Evolutionary conservation across 2,797 vertebrate species (phyloP), one percentile per base, ranked within the genome.

Genomic region (Xerus rutilus): DNA sequence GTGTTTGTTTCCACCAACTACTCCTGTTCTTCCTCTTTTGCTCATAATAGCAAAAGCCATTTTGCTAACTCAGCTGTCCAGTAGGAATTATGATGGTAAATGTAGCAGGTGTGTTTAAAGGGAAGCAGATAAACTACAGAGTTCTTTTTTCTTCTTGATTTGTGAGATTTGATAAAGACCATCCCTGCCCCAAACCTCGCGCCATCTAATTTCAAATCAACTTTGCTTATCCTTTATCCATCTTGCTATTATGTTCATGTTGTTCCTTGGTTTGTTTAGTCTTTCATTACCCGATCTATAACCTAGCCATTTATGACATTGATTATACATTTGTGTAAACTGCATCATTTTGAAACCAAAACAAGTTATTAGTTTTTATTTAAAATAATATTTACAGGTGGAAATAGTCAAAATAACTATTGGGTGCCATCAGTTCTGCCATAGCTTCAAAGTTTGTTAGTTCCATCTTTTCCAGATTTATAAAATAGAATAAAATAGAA

Each of bases 391-490:
- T 87, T 84, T 93, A 52, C 49, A 35, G 20, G 4, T 43, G 79
- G 92, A 78, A 35, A 1, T 5, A 90, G 30, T 45, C 18, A 57
- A 64, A 45, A 39, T 65, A 85, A 12, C 39, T 57, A 30, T 79
- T 59, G 23, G 11, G 14, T 14, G 0, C 30, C 13, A n/a, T 10
- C 3, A 52, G 12, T 39, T 89, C 39, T 86, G 2, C 62, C 32
- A 39, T 32, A 72, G 30, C 52, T 81, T 91, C 49, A 57, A 62
- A 94, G 17, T 92, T 83, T 45, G 4, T 76, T 78, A 83, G n/a
- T 89, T 73, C n/a, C 21, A 74, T 69, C 1, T 79, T 83, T 92
- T 87, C 32, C 28, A 73, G 13, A 73, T 86, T 92, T 91, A 77
- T 25, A 79, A 86, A 73, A 65, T n/a, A 62, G 25, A 93, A 52